These are phyloP conservation scores for Hemiscyllium ocellatum DNA, from an alignment of 2,113 vertebrate species.

Conservation along the genomic window DNA sequence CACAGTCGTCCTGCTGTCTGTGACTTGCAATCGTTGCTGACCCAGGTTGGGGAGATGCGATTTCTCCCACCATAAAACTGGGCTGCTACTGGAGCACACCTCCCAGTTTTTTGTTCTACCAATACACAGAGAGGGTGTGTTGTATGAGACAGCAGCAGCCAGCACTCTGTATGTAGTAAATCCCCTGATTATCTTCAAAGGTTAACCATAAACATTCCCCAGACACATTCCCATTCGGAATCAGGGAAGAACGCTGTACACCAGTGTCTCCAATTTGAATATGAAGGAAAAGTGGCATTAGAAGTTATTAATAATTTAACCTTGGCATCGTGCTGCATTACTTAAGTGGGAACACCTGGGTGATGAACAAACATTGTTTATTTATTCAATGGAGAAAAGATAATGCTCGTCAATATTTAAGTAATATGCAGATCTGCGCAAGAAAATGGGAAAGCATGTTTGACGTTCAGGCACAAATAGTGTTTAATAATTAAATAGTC, in stretches of 20 bases:
- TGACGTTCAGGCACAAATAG: background rate
- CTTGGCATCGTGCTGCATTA: background rate
- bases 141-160: background rate
- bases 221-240: background rate
- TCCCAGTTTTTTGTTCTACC: too few relatives aligned
- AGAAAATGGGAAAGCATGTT: background rate
- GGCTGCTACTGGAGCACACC: background rate
- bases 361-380: constrained; percentile 7
- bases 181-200: constrained; percentile 21
- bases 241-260: background rate
- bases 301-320: constrained; percentile 10
- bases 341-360: constrained; percentile 7
- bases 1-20: background rate
- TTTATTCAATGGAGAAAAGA: constrained; percentile 18
- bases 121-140: background rate
- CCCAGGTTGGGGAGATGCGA: too few relatives aligned
- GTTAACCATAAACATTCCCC: constrained; percentile 28
- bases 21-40: too few relatives aligned
- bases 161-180: background rate
- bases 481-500: background rate
- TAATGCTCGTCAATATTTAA: constrained; percentile 34
- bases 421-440: constrained; percentile 1
- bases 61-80: background rate
- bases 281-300: constrained; percentile 3
- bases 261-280: background rate